Conservation (phyloP, 2,113 vertebrate genomes). For the Siphamia tubifer region DNA sequence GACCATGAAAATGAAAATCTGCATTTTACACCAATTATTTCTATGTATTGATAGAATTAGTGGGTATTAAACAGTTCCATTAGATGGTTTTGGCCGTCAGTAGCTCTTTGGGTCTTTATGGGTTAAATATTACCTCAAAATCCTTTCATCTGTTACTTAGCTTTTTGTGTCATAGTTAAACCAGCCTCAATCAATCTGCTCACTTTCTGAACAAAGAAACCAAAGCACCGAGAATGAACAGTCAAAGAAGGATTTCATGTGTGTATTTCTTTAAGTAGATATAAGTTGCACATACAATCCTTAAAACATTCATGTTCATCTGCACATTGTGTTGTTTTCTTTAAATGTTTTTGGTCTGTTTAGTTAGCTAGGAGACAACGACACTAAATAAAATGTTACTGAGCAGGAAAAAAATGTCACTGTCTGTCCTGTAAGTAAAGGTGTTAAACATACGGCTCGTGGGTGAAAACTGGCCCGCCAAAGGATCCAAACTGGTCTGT, state of each 20-base stretch:
- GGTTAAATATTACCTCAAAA: slow-evolving; percentile 18
- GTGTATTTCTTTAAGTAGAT: slow-evolving; percentile 3
- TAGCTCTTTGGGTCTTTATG: too few species aligned
- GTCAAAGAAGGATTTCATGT: not conserved
- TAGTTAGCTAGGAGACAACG: not conserved
- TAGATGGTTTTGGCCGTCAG: too few species aligned
- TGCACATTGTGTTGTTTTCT: slow-evolving; percentile 9
- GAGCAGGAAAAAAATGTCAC: not conserved
- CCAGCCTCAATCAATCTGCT: slow-evolving; percentile 1
- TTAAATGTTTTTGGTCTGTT: not conserved
- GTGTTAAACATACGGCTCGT: not conserved
- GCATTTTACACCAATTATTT: too few species aligned
- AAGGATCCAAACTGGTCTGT: too few species aligned
- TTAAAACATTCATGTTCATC: slow-evolving; percentile 16
- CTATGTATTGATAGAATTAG: too few species aligned
- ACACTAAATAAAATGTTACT: slow-evolving; percentile 2
- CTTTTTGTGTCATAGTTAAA: slow-evolving; percentile 16
- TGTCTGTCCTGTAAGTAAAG: not conserved
- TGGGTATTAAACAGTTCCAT: too few species aligned
- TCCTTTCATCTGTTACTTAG: slow-evolving; percentile 11
- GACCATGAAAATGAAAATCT: too few species aligned
- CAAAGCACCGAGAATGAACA: slow-evolving; percentile 9
- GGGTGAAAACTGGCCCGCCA: too few species aligned
- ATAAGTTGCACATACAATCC: not conserved
- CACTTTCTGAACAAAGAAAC: slow-evolving; percentile 58